A percentile compares a stretch with the other conserved stretches of the same genome.
Evolutionary conservation across 2,113 vertebrate genomes (phyloP).

Genomic region (Pholis gunnellus): DNA sequence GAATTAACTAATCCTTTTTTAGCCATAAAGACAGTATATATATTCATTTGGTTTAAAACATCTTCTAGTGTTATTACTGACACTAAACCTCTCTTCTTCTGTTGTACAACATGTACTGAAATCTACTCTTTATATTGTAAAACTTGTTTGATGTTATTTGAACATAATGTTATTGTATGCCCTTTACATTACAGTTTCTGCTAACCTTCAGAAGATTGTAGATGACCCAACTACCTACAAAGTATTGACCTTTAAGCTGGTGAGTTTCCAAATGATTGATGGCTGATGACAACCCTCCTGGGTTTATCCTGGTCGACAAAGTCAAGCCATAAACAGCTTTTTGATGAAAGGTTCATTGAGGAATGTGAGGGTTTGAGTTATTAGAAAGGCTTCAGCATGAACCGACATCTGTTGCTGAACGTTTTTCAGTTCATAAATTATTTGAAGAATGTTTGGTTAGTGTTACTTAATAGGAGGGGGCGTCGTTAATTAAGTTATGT

Average conservation of each 20-base stretch:
- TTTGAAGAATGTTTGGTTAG: neutral
- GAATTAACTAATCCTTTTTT: neutral
- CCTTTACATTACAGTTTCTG: conserved; percentile 90
- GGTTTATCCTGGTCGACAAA: conserved; percentile 9
- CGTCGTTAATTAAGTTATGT: neutral
- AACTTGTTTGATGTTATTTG: neutral
- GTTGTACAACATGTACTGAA: neutral
- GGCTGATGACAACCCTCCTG: conserved; percentile 1
- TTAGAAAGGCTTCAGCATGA: conserved; percentile 16
- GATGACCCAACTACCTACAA: conserved; percentile 96
- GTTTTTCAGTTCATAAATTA: neutral
- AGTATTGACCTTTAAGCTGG: conserved; percentile 98
- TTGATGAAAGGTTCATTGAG: conserved; percentile 30
- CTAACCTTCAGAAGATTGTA: conserved; percentile 99
- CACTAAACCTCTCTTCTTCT: neutral
- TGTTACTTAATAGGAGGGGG: neutral
- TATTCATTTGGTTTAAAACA: neutral
- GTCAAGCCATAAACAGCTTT: conserved; percentile 21
- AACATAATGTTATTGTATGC: conserved; percentile 14
- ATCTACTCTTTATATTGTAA: neutral
- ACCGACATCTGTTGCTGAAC: neutral
- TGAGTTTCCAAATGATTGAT: conserved; percentile 84
- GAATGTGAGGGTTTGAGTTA: conserved; percentile 28
- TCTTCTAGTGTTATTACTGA: neutral
- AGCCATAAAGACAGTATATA: neutral